Base-by-base conservation (phyloP, 2,888 invertebrate genomes). In the Ectobius pallidus region DNA sequence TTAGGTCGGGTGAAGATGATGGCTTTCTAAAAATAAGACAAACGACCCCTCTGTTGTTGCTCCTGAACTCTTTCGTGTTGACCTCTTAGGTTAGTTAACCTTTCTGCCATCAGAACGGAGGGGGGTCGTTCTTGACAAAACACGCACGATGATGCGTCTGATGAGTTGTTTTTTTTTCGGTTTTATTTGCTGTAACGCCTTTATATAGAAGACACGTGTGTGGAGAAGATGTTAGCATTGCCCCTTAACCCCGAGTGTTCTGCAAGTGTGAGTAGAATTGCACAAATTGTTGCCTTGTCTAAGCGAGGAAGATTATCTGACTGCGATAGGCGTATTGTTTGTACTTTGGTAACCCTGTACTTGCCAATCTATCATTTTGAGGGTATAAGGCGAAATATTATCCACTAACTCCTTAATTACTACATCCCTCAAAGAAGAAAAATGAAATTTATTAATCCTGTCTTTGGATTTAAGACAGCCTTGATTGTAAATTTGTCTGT, bases 201-300 rank as follows among this genome's bases (percentile, higher is more conserved):
- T 58, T 58, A 25, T 58, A 30, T 58, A 30, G 30, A 58, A 58
- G 58, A 30, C 30, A 30, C 30, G 58, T 58, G 58, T 58, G 30
- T 30, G 30, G 25, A 2, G 6, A n/a, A n/a, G n/a, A n/a, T 25
- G 14, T 3, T 52, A 2, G 30, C 58, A 25, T 30, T 58, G 32
- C 58, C n/a, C 58, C 58, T 58, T 58, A 58, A 58, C 58, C 46
- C 46, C n/a, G 46, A 46, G 46, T n/a, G n/a, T n/a, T n/a, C n/a
- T n/a, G n/a, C n/a, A n/a, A n/a, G n/a, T n/a, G n/a, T n/a, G n/a
- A n/a, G n/a, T n/a, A n/a, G n/a, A n/a, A n/a, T n/a, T n/a, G n/a
- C n/a, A n/a, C n/a, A n/a, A n/a, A n/a, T n/a, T n/a, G n/a, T n/a
- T n/a, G n/a, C n/a, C n/a, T n/a, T n/a, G n/a, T n/a, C n/a, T n/a